Conservation (phyloP, 2,888 invertebrate species). For the Clitarchus hookeri region DNA sequence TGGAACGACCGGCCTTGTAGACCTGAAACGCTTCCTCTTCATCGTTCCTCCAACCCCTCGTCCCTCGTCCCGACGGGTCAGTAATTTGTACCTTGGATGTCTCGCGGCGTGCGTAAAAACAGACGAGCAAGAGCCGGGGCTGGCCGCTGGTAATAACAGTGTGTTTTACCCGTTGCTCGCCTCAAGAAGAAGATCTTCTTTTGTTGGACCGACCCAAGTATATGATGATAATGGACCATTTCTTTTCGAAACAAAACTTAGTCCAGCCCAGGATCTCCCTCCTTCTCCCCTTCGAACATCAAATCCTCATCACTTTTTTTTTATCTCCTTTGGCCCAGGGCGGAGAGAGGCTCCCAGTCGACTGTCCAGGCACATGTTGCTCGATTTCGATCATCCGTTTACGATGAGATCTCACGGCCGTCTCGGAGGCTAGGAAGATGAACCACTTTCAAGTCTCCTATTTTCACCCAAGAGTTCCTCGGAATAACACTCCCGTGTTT, state of each 20-base stretch:
- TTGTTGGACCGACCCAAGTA: not conserved
- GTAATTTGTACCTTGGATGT: constrained; percentile 14
- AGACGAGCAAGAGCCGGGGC: not conserved
- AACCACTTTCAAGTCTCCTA: no score
- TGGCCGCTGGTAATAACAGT: not conserved
- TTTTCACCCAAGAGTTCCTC: no score
- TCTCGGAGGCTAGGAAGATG: no score
- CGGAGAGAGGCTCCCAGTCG: not conserved
- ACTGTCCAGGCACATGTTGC: not conserved
- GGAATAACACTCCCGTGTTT: no score
- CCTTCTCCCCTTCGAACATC: not conserved
- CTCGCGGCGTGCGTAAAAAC: constrained; percentile 5
- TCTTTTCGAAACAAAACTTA: not conserved
- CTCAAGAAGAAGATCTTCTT: not conserved
- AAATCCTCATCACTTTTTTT: constrained; percentile 3
- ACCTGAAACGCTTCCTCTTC: not conserved
- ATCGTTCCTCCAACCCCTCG: not conserved
- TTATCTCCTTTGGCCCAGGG: not conserved
- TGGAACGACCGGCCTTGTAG: not conserved
- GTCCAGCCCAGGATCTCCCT: not conserved
- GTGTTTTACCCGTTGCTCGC: not conserved
- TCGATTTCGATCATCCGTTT: no score
- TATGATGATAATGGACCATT: not conserved
- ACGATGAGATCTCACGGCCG: no score
- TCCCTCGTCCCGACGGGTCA: not conserved